Percentiles rank a stretch among this genome's conserved stretches.
phyloP scores from a whole-genome alignment of 2,113 vertebrate species.

The Stegostoma tigrinum region DNA sequence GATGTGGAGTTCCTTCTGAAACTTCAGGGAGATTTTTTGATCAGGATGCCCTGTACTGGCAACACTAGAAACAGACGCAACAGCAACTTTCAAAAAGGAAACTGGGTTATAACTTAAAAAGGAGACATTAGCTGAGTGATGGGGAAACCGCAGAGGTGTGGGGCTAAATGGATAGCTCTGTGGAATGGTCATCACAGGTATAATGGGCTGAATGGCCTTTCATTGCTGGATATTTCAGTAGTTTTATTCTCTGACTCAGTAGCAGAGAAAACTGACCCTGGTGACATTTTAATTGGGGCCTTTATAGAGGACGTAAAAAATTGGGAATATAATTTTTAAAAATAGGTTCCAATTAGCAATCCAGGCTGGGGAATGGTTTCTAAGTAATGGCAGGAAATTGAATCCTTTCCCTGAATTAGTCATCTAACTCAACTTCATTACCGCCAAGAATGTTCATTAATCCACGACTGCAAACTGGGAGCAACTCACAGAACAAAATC shows the following conservation, averaged over 20 bases:
- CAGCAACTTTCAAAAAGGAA: not conserved
- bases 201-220: not conserved
- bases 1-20: not conserved
- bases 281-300: not conserved
- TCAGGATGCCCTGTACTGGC: not conserved
- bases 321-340: not conserved
- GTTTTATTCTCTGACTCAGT: not conserved
- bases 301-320: not conserved
- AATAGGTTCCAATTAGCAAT: conserved; percentile 5
- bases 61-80: not conserved
- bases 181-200: not conserved
- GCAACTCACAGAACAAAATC: not conserved
- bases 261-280: not conserved
- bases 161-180: not conserved
- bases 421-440: not conserved
- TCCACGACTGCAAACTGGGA: not conserved
- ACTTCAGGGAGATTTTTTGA: not conserved
- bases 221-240: not conserved
- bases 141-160: no score
- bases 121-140: not conserved
- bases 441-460: not conserved
- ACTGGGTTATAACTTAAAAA: not conserved
- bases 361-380: conserved; percentile 20
- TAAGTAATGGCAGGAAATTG: not conserved
- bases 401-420: not conserved